phyloP scores from a whole-genome alignment of 2,113 vertebrate species.

The Dasypus novemcinctus region DNA sequence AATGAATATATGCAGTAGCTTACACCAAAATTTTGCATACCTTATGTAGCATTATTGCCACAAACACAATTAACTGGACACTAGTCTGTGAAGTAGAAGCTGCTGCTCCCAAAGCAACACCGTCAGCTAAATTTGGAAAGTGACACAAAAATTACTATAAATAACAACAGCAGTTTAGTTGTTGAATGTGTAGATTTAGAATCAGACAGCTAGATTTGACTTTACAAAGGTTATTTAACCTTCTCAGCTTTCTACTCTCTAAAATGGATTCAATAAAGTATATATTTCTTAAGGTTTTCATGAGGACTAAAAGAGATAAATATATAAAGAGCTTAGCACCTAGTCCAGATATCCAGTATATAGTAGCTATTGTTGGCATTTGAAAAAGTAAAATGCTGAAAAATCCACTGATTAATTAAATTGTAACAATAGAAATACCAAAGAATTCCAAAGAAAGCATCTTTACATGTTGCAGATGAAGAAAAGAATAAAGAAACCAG shows the following conservation, averaged over 20 bases:
- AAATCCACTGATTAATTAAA: slow-evolving; percentile 13
- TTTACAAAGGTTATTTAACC: background rate
- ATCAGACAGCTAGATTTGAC: background rate
- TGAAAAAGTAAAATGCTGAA: background rate
- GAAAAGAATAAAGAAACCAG: background rate
- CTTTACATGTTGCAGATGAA: background rate
- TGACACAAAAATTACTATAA: slow-evolving; percentile 46
- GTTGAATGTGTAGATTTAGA: background rate
- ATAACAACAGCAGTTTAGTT: background rate
- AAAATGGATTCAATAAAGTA: slow-evolving; percentile 33
- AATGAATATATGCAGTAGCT: slow-evolving; percentile 15
- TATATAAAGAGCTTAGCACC: background rate
- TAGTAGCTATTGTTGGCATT: background rate
- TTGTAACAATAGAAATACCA: background rate
- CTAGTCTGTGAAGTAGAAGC: slow-evolving; percentile 98
- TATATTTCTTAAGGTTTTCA: background rate
- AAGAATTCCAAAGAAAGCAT: slow-evolving; percentile 5
- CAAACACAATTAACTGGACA: slow-evolving; percentile 98
- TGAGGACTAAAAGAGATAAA: slow-evolving; percentile 1
- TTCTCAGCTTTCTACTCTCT: slow-evolving; percentile 22
- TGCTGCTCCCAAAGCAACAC: slow-evolving; percentile 97
- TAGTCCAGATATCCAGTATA: background rate
- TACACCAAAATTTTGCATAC: slow-evolving; percentile 80
- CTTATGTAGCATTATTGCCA: slow-evolving; percentile 99
- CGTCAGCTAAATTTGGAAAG: slow-evolving; percentile 88